A percentile compares a stretch with the other conserved stretches of the same genome.
These are phyloP conservation scores for Amphiprion clarkii DNA, from an alignment of 2,797 vertebrate genomes.

Conservation along the genomic window DNA sequence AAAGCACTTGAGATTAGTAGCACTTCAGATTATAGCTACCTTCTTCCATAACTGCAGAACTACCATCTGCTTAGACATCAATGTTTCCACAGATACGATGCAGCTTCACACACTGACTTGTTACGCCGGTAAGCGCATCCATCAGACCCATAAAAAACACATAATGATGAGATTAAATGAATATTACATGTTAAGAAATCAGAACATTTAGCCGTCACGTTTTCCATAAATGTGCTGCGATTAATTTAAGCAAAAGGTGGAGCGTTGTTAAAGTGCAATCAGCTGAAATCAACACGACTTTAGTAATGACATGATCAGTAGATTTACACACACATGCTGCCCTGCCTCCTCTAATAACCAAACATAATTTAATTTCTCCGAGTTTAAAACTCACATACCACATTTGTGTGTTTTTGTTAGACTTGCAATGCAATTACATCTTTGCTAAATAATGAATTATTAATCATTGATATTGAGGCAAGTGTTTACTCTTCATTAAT, in stretches of 20 bases:
- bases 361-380: not conserved
- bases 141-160: not conserved
- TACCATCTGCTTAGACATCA: slow-evolving; percentile 50
- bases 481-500: slow-evolving; percentile 11
- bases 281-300: not conserved
- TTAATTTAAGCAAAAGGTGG: not conserved
- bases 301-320: too few relatives aligned
- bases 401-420: not conserved
- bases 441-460: slow-evolving; percentile 4
- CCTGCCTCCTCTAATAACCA: not conserved
- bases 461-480: not conserved
- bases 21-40: slow-evolving; percentile 49
- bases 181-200: not conserved
- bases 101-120: slow-evolving; percentile 1
- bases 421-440: not conserved
- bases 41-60: slow-evolving; percentile 47
- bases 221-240: not conserved
- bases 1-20: slow-evolving; percentile 35
- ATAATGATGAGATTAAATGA: slow-evolving; percentile 1
- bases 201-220: too few relatives aligned
- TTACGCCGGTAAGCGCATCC: not conserved
- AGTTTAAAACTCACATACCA: slow-evolving; percentile 1
- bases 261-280: not conserved
- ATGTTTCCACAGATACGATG: slow-evolving; percentile 1
- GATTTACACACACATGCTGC: too few relatives aligned